These are phyloP conservation scores for Galemys pyrenaicus DNA, from an alignment of 2,113 vertebrate species.

Conservation along the genomic window DNA sequence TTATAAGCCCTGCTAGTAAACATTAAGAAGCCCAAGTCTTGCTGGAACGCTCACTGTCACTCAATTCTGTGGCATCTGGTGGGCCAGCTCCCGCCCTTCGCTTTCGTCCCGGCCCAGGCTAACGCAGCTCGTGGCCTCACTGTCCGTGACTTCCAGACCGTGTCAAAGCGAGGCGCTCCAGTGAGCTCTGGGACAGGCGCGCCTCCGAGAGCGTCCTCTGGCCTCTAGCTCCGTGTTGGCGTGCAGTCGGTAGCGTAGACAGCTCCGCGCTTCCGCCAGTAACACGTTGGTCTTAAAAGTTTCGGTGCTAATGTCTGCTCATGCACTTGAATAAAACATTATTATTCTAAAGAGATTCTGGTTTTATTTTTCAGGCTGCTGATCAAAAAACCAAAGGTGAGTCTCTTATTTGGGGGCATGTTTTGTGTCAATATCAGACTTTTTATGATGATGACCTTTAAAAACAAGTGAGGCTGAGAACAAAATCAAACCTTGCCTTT, in stretches of 20 bases:
- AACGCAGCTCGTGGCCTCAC: neutral
- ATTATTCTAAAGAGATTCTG: conserved; percentile 67
- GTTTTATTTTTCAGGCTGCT: conserved; percentile 90
- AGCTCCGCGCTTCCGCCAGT: neutral
- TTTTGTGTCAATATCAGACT: neutral
- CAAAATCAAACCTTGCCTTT: neutral
- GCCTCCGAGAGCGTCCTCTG: no score
- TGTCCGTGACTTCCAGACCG: neutral
- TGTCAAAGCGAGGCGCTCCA: neutral
- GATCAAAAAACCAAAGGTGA: conserved; percentile 99
- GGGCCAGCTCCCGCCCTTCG: neutral
- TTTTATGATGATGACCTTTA: neutral
- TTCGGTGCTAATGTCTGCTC: neutral
- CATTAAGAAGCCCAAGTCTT: neutral
- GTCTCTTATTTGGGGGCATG: conserved; percentile 55
- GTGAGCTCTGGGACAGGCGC: no score
- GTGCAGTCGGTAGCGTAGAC: neutral
- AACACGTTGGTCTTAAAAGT: conserved; percentile 1
- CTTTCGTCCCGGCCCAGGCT: neutral
- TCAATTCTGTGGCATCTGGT: neutral
- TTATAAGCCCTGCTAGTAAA: neutral
- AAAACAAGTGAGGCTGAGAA: neutral
- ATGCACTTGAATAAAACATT: neutral
- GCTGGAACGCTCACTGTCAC: neutral
- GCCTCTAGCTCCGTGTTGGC: neutral